Conservation (phyloP, 2,888 invertebrate species). For the Habroteleia sp. region DNA sequence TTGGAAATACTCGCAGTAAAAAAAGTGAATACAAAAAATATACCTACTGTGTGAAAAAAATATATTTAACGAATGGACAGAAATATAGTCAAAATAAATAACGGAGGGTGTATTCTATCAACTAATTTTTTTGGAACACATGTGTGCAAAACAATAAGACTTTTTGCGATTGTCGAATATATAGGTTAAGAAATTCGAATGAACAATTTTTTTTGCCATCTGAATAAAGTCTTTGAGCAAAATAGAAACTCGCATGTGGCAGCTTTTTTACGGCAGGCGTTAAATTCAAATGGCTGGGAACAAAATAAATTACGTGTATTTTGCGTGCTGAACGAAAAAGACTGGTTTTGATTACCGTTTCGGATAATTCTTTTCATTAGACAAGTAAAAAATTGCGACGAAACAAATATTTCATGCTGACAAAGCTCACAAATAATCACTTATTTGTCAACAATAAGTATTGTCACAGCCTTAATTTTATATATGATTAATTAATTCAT, state of each 20-base stretch:
- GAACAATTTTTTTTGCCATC: no score
- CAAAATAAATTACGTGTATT: constrained; percentile 7
- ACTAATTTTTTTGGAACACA: constrained; percentile 19
- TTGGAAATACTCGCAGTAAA: constrained; percentile 24
- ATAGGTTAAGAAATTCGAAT: constrained; percentile 15
- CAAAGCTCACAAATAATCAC: constrained; percentile 54
- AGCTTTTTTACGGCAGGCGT: constrained; percentile 37
- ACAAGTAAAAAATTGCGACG: constrained; percentile 4
- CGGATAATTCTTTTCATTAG: constrained; percentile 11
- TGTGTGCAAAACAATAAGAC: constrained; percentile 21
- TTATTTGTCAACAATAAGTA: constrained; percentile 25
- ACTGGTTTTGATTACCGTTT: constrained; percentile 12
- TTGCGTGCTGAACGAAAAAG: constrained; percentile 12
- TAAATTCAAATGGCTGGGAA: constrained; percentile 11
- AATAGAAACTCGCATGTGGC: constrained; percentile 29
- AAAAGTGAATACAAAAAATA: constrained; percentile 32
- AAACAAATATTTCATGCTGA: constrained; percentile 28
- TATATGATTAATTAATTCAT: constrained; percentile 8
- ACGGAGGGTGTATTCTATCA: constrained; percentile 9
- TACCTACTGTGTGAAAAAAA: constrained; percentile 18
- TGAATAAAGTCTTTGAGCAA: constrained; percentile 31
- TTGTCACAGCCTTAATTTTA: constrained; percentile 50
- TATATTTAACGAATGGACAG: constrained; percentile 28
- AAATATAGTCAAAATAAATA: constrained; percentile 2
- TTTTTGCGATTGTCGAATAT: constrained; percentile 28